phyloP scores from a whole-genome alignment of 23 tunicate species.

The Trididemnum miniatum region DNA sequence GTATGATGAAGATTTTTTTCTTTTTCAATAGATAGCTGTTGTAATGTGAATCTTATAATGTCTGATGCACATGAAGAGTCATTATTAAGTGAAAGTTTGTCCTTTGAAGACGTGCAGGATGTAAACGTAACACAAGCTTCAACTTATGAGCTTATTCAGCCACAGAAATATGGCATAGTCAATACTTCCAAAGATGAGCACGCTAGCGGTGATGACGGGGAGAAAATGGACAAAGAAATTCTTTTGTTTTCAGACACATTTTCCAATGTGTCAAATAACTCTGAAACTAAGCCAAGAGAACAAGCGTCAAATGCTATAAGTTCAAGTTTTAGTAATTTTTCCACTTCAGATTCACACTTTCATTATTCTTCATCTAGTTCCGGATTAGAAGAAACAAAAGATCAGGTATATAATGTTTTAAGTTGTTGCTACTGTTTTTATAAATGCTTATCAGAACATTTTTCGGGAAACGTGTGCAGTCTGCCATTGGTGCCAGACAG shows the following conservation, averaged over 20 bases:
- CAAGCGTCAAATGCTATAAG: background rate
- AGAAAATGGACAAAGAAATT: conserved; percentile 1
- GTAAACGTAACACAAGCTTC: background rate
- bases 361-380: conserved; percentile 3
- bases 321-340: no score
- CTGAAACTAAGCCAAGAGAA: background rate
- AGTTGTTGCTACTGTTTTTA: background rate
- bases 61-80: conserved; percentile 29
- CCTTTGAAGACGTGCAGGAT: conserved; percentile 22
- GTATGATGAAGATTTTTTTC: no score
- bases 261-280: background rate
- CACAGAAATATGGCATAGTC: conserved; percentile 27
- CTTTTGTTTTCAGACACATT: background rate
- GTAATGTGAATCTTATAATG: no score
- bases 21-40: no score
- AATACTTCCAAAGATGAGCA: background rate
- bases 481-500: no score
- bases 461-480: no score
- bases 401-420: background rate
- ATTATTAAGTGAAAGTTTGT: conserved; percentile 16
- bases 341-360: background rate
- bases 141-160: no score
- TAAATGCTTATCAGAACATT: no score
- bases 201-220: background rate
- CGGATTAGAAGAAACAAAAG: background rate